Base-by-base conservation (phyloP, 2,113 vertebrate genomes). In the Platichthys flesus region DNA sequence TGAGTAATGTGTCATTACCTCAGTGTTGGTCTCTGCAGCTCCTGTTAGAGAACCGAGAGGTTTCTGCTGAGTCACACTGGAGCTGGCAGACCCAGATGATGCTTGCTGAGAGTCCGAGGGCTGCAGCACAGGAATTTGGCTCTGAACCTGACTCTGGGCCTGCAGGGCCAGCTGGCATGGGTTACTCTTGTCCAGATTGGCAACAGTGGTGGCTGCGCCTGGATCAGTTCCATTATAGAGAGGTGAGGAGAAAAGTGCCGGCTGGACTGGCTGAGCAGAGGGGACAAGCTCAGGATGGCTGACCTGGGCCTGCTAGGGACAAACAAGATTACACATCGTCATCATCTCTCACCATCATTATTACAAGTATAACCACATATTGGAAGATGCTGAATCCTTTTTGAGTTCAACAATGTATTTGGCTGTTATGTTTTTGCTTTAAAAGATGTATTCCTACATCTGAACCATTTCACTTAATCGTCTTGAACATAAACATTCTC, bases 11-110 rank as follows among this genome's bases (percentile, higher is more conserved):
- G 21, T 45, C 31, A 71, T 61, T 91, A 94, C 91, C 89, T 94
- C 93, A 12, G 74, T 57, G 62, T 42, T 87, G 51, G 67, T 71
- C 69, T 94, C 92, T 47, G 71, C 47, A 63, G 81, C 67, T 82
- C 78, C 90, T 20, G 81, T 61, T 54, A 74, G 45, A 70, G 73
- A 58, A 62, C 63, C 58, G 63, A 81, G 79, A 42, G 85, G 63
- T 18, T 88, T 88, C 81, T 95, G 94, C 76, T 94, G 94, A 78
- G 88, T 93, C 79, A 94, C 88, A 15, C 86, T 57, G 51, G 76
- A 85, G 75, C 60, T 86, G 69, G 85, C 82, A 35, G 91, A 82
- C 0, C 76, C 82, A 14, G 93, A 89, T 21, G 90, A 88, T 2
- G 88, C 67, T 82, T 87, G 90, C 74, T 94, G 92, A 70, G 91